Evolutionary conservation across 2,888 invertebrate genomes (phyloP).

Genomic region (Alsophila aescularia): DNA sequence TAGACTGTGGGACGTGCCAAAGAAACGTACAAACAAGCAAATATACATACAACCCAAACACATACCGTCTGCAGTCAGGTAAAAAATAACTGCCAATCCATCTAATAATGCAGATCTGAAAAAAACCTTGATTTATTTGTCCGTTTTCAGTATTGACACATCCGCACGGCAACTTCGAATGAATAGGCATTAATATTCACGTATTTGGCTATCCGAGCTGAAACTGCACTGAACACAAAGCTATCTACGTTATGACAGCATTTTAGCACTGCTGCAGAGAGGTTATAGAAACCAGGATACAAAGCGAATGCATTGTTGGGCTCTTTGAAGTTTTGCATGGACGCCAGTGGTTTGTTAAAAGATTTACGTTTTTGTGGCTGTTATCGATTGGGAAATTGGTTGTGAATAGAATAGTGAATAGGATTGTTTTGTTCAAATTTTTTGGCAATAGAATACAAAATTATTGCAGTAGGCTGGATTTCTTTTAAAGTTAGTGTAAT

Average conservation of each 20-base stretch:
- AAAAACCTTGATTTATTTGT: constrained; percentile 12
- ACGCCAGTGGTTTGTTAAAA: constrained; percentile 1
- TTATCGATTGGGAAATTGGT: constrained; percentile 7
- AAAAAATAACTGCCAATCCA: constrained; percentile 15
- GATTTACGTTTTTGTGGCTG: constrained; percentile 4
- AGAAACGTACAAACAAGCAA: too few species aligned
- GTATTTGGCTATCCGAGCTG: constrained; percentile 4
- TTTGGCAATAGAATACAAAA: too few species aligned
- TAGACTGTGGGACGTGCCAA: too few species aligned
- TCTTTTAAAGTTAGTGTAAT: too few species aligned
- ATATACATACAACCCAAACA: too few species aligned
- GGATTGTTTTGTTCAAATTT: neutral
- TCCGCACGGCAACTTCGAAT: constrained; percentile 6
- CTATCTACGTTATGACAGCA: constrained; percentile 26
- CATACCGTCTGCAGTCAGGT: too few species aligned
- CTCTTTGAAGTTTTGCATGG: constrained; percentile 9
- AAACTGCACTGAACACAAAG: neutral
- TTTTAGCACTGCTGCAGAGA: constrained; percentile 9
- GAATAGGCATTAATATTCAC: constrained; percentile 21
- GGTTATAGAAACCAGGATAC: constrained; percentile 2
- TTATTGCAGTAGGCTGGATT: too few species aligned
- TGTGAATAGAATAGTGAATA: neutral
- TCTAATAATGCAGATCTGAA: constrained; percentile 14
- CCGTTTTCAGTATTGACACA: constrained; percentile 21
- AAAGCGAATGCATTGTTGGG: constrained; percentile 8